phyloP scores from a whole-genome alignment of 1,140 invertebrate genomes.

The Drosophila littoralis region DNA sequence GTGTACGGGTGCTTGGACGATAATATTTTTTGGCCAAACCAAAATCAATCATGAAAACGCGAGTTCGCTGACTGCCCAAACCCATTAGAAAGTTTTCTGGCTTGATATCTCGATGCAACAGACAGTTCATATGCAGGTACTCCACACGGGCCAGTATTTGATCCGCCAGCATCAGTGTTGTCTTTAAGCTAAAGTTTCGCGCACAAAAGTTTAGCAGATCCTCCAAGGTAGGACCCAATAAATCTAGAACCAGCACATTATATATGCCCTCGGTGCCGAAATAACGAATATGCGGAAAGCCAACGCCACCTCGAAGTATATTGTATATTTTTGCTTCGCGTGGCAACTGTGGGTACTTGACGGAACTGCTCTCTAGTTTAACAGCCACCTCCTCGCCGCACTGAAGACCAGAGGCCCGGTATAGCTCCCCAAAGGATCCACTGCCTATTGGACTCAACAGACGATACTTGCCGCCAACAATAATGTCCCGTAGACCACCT shows the following conservation, averaged over 20 bases:
- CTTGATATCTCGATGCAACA: constrained; percentile 96
- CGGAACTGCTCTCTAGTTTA: constrained; percentile 94
- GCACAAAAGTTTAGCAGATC: constrained; percentile 97
- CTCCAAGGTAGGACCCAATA: constrained; percentile 95
- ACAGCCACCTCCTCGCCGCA: constrained; percentile 98
- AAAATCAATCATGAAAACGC: constrained; percentile 97
- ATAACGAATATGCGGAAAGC: constrained; percentile 95
- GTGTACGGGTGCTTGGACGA: constrained; percentile 91
- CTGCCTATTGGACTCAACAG: constrained; percentile 95
- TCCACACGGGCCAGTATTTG: constrained; percentile 94
- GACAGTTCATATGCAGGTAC: constrained; percentile 95
- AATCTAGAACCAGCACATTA: constrained; percentile 96
- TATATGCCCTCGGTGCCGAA: constrained; percentile 93
- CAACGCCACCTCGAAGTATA: constrained; percentile 94
- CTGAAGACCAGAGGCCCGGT: constrained; percentile 93
- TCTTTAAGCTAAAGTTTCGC: constrained; percentile 96
- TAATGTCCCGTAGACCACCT: constrained; percentile 39
- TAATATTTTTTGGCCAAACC: constrained; percentile 97
- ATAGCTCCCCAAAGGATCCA: constrained; percentile 97
- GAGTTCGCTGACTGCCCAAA: constrained; percentile 94
- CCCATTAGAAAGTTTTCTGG: constrained; percentile 99
- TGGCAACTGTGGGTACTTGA: constrained; percentile 94
- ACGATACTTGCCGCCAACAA: constrained; percentile 94
- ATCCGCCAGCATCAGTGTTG: constrained; percentile 96
- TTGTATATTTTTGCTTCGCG: constrained; percentile 96